These are phyloP conservation scores for Drosophila willistoni DNA, from an alignment of 1,140 invertebrate genomes.

Conservation along the genomic window DNA sequence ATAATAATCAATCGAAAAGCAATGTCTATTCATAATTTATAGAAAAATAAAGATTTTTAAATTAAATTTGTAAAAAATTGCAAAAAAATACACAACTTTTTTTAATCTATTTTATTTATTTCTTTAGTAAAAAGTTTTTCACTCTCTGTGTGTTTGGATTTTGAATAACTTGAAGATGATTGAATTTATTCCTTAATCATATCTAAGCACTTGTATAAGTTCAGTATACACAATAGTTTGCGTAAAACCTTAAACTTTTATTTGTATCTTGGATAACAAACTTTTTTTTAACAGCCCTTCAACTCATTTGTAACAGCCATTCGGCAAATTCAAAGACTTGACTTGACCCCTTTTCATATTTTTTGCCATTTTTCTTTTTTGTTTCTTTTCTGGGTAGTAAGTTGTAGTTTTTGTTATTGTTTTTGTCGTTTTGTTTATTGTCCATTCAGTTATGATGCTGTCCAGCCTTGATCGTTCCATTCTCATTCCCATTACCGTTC, in stretches of 20 bases:
- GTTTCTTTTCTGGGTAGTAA: background rate
- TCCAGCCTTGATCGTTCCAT: conserved; percentile 1
- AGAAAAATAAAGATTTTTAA: too few species aligned
- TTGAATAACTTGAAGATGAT: background rate
- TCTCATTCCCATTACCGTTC: background rate
- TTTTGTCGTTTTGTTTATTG: conserved; percentile 16
- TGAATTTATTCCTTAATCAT: background rate
- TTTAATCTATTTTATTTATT: background rate
- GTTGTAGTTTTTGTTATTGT: conserved; percentile 6
- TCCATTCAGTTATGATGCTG: conserved; percentile 7
- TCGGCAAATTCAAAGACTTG: conserved; percentile 10
- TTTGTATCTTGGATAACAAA: conserved; percentile 4
- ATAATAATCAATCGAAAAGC: too few species aligned
- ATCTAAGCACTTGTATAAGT: background rate
- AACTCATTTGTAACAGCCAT: conserved; percentile 23
- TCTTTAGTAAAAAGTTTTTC: background rate
- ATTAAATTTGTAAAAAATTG: too few species aligned
- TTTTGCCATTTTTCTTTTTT: background rate
- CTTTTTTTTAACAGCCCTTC: conserved; percentile 18
- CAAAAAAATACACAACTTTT: too few species aligned
- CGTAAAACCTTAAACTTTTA: conserved; percentile 11
- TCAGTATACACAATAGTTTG: background rate
- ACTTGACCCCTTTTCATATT: conserved; percentile 17
- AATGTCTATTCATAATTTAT: too few species aligned
- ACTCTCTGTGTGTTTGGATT: background rate